Evolutionary conservation across 2,113 vertebrate species (phyloP).

Genomic region (Pseudopipra pipra): DNA sequence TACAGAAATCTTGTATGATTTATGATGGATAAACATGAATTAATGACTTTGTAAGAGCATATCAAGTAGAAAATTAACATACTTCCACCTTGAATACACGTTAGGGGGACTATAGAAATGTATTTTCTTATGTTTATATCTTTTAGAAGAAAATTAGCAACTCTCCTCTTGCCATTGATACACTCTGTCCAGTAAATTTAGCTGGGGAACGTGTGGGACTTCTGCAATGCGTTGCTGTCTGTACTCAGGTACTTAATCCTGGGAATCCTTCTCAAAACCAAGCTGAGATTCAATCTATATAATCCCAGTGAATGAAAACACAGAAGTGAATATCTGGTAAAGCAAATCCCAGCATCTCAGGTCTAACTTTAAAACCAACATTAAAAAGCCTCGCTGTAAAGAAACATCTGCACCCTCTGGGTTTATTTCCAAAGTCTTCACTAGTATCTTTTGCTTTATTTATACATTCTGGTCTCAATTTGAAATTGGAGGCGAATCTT

Average conservation of each 20-base stretch:
- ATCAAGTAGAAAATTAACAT: fast-evolving
- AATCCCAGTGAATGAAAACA: not conserved
- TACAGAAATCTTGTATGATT: not conserved
- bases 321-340: not conserved
- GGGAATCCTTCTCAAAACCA: not conserved
- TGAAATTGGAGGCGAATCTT: not conserved
- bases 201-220: not conserved
- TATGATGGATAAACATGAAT: not conserved
- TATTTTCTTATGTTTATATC: not conserved
- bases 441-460: not conserved
- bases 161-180: not conserved
- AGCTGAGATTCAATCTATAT: not conserved
- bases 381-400: not conserved
- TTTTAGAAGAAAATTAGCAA: not conserved
- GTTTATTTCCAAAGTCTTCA: not conserved
- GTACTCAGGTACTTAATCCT: not conserved
- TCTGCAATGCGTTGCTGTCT: not conserved
- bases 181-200: not conserved
- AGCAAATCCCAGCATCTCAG: too few species aligned
- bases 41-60: not conserved
- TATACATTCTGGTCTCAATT: not conserved
- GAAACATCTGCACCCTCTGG: constrained; percentile 3
- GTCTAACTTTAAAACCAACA: not conserved
- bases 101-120: not conserved
- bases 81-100: not conserved